Conservation (phyloP, 37 sponge, comb jelly and placozoan genomes). For the Ephydatia muelleri region DNA sequence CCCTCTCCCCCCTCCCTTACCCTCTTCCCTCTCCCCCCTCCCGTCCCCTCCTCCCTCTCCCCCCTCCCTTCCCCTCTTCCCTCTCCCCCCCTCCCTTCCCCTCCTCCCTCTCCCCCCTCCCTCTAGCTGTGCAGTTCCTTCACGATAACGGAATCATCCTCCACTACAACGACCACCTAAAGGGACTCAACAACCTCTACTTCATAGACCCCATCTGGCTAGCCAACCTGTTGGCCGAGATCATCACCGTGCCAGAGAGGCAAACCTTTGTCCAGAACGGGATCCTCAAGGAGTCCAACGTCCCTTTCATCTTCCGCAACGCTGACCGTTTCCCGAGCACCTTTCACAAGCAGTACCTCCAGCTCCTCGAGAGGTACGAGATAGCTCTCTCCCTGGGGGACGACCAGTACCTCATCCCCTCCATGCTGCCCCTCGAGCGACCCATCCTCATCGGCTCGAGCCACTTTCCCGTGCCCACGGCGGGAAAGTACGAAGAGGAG, state of each 20-base stretch:
- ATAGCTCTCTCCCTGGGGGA: conserved; percentile 90
- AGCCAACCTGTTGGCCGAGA: conserved; percentile 86
- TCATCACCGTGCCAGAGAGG: conserved; percentile 84
- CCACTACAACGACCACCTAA: conserved; percentile 92
- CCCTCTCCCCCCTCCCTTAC: conserved; percentile 18
- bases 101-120: neutral
- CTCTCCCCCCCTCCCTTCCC: neutral
- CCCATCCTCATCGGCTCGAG: conserved; percentile 59
- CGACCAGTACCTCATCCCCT: conserved; percentile 77
- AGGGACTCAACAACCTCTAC: conserved; percentile 90
- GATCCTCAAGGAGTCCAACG: conserved; percentile 76
- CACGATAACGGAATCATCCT: conserved; percentile 91
- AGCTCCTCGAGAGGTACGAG: conserved; percentile 92
- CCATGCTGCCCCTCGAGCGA: conserved; percentile 84
- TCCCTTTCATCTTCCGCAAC: conserved; percentile 81
- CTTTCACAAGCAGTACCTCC: conserved; percentile 84
- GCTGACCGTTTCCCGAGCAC: conserved; percentile 61
- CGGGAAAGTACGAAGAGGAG: neutral
- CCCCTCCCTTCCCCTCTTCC: neutral
- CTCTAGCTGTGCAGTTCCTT: conserved; percentile 83
- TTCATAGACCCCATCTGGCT: conserved; percentile 96
- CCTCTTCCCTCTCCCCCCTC: neutral
- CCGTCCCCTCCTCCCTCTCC: conserved; percentile 56
- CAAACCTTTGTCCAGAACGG: conserved; percentile 85
- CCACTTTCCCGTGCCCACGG: conserved; percentile 18